phyloP scores from a whole-genome alignment of 2,888 invertebrate genomes.

The Aphodius sticticus region DNA sequence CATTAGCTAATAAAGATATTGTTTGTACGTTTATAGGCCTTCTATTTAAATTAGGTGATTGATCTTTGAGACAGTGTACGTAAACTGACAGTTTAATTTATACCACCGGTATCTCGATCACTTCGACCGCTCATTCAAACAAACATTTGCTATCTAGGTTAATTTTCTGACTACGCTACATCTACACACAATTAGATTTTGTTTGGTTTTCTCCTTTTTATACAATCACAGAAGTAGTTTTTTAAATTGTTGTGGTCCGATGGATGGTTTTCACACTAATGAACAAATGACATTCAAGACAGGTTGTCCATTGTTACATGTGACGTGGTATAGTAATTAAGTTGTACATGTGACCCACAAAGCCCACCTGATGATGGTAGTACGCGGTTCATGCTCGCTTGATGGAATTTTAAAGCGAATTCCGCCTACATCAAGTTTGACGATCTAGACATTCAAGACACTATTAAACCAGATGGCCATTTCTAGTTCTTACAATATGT shows the following conservation, averaged over 20 bases:
- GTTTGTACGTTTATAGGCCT: neutral
- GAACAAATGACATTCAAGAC: neutral
- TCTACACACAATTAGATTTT: no score
- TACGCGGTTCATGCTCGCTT: neutral
- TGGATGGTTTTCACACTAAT: neutral
- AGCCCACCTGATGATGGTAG: neutral
- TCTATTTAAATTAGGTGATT: conserved; percentile 4
- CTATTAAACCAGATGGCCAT: neutral
- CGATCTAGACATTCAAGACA: neutral
- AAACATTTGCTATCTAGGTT: neutral
- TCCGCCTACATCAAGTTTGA: conserved; percentile 4
- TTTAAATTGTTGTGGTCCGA: neutral
- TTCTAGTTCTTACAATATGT: neutral
- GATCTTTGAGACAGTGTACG: neutral
- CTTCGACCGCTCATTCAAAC: neutral
- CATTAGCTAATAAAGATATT: conserved; percentile 4
- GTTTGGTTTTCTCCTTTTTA: no score
- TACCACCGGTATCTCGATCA: neutral
- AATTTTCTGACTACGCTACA: neutral
- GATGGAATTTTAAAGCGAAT: neutral
- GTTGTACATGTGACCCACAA: neutral
- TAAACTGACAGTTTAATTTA: neutral
- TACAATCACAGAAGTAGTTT: no score
- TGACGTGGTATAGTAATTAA: neutral
- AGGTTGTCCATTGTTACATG: neutral